Evolutionary conservation across 2,888 invertebrate species (phyloP), one percentile per base, ranked within the genome.

Genomic region (Strigamia maritima): DNA sequence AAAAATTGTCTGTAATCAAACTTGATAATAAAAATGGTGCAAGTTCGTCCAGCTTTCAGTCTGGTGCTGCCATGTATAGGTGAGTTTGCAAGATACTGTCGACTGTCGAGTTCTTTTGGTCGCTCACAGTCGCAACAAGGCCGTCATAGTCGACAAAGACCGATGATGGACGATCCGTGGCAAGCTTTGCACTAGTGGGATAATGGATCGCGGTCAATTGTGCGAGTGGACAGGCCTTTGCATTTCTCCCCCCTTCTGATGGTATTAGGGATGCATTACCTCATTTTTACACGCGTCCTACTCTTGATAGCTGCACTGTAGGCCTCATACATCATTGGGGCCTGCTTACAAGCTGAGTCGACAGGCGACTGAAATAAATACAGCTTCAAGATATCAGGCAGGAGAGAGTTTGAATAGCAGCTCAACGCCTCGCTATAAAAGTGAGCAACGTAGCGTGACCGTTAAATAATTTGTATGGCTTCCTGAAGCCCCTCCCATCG

Each of bases 211-310:
- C 24, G 77, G 28, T 44, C 77, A 49, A 77, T 77, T 77, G 77
- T 77, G 28, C 77, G 75, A 77, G 76, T 75, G 76, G 76, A 75
- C 40, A 77, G 49, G 49, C 77, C 28, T 77, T 77, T 77, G 40
- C 44, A 40, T 77, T 44, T 44, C 77, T 75, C 40, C 77, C n/a
- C 77, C 44, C 44, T 24, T 77, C 49, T 77, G 49, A 40, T 38
- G 77, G 77, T 60, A 78, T 78, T 78, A 78, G 60, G 65, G 78
- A 31, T 78, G 78, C 78, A 78, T 78, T 78, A 78, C 78, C 78
- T 78, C 78, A 78, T 78, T 78, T 78, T 78, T 65, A 78, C 78
- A 78, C 78, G 78, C 78, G 78, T 78, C 49, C 65, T 78, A 70
- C 78, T 78, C 78, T 54, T 78, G 49, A 78, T 60, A 78, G 78